Base-by-base conservation (phyloP, 2,888 invertebrate species). In the Ormyrus pomaceus region DNA sequence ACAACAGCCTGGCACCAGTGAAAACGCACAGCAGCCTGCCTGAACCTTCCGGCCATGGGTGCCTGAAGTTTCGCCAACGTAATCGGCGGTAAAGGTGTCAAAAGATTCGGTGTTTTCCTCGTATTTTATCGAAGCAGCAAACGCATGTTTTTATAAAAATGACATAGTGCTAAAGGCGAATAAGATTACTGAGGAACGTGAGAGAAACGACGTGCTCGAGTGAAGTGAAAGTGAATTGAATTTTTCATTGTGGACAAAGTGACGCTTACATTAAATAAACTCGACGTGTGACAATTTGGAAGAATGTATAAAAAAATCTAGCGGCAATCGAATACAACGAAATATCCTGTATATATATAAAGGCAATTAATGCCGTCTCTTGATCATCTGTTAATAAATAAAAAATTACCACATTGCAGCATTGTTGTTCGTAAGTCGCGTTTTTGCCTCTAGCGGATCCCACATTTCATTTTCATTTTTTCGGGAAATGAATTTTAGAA, bases 1-100 rank as follows among this genome's bases (percentile, higher is more conserved):
- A 10, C 70, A 58, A 77, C 34, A 69, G 5, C 46, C 10, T 2
- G 7, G 59, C 89, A 82, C 90, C 89, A 80, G 88, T 84, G 77
- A 83, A 34, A 77, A 80, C 34, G 78, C 55, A 9, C 80, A 80
- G 46, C 68, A 79, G 64, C 68, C 73, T 6, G 68, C 75, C 72
- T 82, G 80, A 82, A 77, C 13, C 53, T 82, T 82, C 11, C 77
- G 82, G n/a, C 80, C 82, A 34, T 82, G 80, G 82, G 64, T 75
- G 65, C 69, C 34, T 34, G 34, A 34, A 9, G 59, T 5, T 2
- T 59, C 34, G 4, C 34, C 34, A 34, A 34, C 34, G 34, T 34
- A 34, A 34, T 34, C 34, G 34, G 34, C 34, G 34, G 34, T 34
- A 34, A 34, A 34, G 34, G 34, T 34, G 34, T 34, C 34, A 34